Conservation (phyloP, 1,140 invertebrate species). For the Chlorops oryzae region DNA sequence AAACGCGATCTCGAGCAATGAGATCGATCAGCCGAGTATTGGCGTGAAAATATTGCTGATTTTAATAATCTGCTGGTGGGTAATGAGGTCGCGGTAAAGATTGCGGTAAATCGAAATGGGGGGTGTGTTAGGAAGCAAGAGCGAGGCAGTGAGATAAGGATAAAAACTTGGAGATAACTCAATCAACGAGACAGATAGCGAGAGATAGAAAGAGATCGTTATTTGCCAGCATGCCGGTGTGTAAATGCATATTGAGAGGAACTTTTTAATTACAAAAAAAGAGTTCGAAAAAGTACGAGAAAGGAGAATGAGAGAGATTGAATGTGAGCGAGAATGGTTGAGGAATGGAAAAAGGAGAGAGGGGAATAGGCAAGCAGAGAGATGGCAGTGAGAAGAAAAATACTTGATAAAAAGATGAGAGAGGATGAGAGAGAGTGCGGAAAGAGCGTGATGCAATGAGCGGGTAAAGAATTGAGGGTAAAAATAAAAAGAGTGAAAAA, state of each 20-base stretch:
- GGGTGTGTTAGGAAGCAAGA: too few relatives aligned
- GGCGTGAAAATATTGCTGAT: too few relatives aligned
- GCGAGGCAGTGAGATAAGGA: too few relatives aligned
- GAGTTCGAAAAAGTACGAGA: neutral
- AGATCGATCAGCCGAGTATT: too few relatives aligned
- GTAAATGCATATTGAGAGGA: neutral
- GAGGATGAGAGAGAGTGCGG: neutral
- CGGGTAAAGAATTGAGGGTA: neutral
- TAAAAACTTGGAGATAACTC: too few relatives aligned
- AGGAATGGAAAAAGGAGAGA: neutral
- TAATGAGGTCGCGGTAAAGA: too few relatives aligned
- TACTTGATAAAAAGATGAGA: neutral
- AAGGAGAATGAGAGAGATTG: neutral
- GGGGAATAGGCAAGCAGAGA: neutral
- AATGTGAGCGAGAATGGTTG: neutral
- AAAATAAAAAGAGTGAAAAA: neutral
- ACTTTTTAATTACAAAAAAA: neutral
- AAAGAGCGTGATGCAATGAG: neutral
- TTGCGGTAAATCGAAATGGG: too few relatives aligned
- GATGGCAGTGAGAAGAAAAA: neutral
- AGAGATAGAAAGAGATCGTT: too few relatives aligned
- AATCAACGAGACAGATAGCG: too few relatives aligned
- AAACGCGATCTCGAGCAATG: too few relatives aligned
- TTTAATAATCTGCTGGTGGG: too few relatives aligned
- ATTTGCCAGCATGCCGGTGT: conserved; percentile 4